Evolutionary conservation across 2,888 invertebrate genomes (phyloP).

Genomic region (Stomorhina lunata): DNA sequence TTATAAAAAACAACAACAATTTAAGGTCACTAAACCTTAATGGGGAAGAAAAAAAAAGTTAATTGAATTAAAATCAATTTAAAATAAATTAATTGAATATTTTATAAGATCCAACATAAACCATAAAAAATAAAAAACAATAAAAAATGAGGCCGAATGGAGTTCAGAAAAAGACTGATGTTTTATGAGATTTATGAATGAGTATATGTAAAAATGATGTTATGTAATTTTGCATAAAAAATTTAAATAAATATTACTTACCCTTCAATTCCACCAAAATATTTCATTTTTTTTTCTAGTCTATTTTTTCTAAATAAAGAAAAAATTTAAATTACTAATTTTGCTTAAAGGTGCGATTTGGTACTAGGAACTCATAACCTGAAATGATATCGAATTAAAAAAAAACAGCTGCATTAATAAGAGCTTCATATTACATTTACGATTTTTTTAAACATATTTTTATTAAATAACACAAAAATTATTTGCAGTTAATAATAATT

Average conservation of each 20-base stretch:
- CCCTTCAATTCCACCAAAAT: constrained; percentile 77
- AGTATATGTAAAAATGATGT: too few species aligned
- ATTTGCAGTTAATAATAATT: too few species aligned
- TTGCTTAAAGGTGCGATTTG: not conserved
- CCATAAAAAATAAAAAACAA: not conserved
- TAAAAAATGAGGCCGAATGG: constrained; percentile 3
- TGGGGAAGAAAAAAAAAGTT: not conserved
- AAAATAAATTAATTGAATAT: constrained; percentile 27
- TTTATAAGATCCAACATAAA: too few species aligned
- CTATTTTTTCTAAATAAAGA: constrained; percentile 1
- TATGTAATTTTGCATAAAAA: not conserved
- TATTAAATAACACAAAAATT: too few species aligned
- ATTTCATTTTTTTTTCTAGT: constrained; percentile 70
- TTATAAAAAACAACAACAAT: not conserved
- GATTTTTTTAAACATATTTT: too few species aligned
- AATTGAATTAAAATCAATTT: constrained; percentile 38
- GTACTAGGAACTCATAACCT: constrained; percentile 56
- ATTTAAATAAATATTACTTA: constrained; percentile 67
- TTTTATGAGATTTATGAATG: not conserved
- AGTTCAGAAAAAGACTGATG: not conserved
- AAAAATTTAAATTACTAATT: constrained; percentile 6
- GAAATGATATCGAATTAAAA: constrained; percentile 34
- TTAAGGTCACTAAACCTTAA: constrained; percentile 48
- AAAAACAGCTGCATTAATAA: not conserved
- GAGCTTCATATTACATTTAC: not conserved